Conservation (phyloP, 2,797 vertebrate species). For the Neosilurus mollespiculum region DNA sequence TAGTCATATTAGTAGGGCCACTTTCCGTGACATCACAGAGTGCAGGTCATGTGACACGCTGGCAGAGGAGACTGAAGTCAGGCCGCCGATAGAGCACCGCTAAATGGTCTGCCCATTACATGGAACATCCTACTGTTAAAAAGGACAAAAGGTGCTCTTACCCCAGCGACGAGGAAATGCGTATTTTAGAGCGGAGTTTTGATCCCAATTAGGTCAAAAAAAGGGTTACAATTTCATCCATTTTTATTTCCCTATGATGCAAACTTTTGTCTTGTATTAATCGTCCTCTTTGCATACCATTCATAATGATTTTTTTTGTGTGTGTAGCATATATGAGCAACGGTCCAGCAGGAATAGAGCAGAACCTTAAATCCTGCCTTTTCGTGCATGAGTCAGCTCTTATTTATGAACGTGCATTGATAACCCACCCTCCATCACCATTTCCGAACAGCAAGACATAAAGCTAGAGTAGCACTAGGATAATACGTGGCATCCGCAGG, state of each 20-base stretch:
- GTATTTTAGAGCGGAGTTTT: not conserved
- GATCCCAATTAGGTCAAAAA: not conserved
- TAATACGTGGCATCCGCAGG: not conserved
- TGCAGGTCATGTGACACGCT: no score
- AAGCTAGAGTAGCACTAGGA: not conserved
- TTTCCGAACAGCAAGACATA: not conserved
- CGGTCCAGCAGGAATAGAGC: not conserved
- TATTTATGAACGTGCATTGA: not conserved
- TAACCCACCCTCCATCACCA: not conserved
- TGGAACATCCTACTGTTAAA: not conserved
- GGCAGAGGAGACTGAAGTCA: no score
- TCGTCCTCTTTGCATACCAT: not conserved
- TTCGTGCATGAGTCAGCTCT: not conserved
- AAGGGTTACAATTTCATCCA: not conserved
- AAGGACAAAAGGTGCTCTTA: not conserved
- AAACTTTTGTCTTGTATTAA: not conserved
- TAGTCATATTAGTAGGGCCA: no score
- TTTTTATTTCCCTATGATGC: not conserved
- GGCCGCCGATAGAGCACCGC: no score
- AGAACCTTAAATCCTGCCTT: not conserved
- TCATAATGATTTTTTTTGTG: not conserved
- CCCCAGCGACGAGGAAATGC: not conserved
- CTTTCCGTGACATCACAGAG: no score
- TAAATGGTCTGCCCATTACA: no score
- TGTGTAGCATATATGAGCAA: not conserved